Conservation (phyloP, 2,113 vertebrate genomes). For the Chloebia gouldiae region DNA sequence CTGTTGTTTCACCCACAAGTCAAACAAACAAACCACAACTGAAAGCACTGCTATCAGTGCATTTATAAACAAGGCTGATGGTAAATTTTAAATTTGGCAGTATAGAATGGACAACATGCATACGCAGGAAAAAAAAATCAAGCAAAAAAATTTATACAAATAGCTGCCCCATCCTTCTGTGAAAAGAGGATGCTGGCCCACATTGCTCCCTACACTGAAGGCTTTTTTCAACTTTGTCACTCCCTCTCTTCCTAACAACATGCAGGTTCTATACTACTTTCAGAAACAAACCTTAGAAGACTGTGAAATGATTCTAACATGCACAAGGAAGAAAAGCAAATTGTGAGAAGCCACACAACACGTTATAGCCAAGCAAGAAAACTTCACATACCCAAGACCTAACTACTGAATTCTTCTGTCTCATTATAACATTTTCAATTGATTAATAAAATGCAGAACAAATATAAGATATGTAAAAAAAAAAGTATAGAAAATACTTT, state of each 20-base stretch:
- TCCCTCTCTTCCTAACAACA: background rate
- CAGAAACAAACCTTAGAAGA: background rate
- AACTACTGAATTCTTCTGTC: background rate
- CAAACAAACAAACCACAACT: constrained; percentile 49
- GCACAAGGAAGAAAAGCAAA: background rate
- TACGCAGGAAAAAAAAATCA: accelerated
- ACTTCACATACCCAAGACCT: background rate
- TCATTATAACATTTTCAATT: background rate
- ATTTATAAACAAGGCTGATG: background rate
- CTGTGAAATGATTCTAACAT: background rate
- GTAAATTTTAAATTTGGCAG: background rate
- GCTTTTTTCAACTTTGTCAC: background rate
- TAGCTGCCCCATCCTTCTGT: background rate
- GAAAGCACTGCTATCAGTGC: background rate
- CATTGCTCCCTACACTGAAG: background rate
- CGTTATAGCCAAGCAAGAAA: background rate
- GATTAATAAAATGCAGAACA: background rate
- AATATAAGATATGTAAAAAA: background rate
- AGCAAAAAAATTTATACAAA: background rate
- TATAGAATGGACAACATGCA: background rate
- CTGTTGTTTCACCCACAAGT: constrained; percentile 46
- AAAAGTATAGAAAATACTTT: background rate
- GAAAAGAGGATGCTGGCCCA: background rate
- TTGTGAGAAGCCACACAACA: background rate
- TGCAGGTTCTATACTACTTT: background rate